Base-by-base conservation (phyloP, 2,113 vertebrate species). In the Butorides virescens region DNA sequence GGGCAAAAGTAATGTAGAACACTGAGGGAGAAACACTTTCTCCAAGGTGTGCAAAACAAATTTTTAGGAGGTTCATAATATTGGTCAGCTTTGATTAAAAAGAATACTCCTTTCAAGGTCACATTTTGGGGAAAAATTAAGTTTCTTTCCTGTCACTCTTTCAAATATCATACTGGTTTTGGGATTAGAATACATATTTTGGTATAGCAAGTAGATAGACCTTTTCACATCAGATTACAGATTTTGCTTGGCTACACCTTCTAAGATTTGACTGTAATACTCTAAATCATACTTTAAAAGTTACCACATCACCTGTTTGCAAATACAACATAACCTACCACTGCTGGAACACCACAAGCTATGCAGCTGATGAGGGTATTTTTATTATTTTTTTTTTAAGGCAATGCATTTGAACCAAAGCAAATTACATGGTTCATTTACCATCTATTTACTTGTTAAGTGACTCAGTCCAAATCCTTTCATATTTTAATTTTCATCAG, bases 361-460 rank as follows among this genome's bases (percentile, higher is more conserved):
- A 3, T 23, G 67, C 66, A 80, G 73, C 66, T 92, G 63, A 46
- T n/a, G 37, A 58, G 47, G 20, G 37, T 15, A 25, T 74, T 13
- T 88, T n/a, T n/a, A n/a, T n/a, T n/a, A n/a, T n/a, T n/a, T 50
- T 59, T 83, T 50, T 59, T 83, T 50, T 44, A 47, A 72, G 49
- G 78, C 36, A 88, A 94, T n/a, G 22, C 36, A 67, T 85, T 68
- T 58, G 68, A 92, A 93, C 63, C 55, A 47, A 78, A 95, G 53
- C 61, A 65, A 92, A 97, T 95, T 63, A 92, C 82, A 78, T 44
- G 89, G 73, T 70, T 95, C 79, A 91, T 96, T 96, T 95, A 58
- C 65, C 37, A 52, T 52, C 77, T 97, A 93, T 95, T 91, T 94
- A 86, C 56, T 86, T 65, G 62, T 58, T 76, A 95, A 97, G 58